Conservation (phyloP, 2,113 vertebrate species). For the Gallinago jamesoni region DNA sequence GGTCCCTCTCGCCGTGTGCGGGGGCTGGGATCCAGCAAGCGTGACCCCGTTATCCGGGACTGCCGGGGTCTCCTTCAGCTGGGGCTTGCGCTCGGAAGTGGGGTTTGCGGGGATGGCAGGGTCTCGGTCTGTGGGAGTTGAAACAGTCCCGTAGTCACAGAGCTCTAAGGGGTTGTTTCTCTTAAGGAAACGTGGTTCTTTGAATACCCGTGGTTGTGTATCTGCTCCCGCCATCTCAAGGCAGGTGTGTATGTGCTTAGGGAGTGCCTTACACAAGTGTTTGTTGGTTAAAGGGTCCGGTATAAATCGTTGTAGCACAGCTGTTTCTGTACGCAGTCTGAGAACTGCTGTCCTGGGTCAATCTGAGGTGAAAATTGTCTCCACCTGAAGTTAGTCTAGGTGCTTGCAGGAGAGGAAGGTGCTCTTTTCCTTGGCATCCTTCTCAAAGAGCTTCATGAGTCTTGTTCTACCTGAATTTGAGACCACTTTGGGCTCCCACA, state of each 20-base stretch:
- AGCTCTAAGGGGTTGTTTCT: not conserved
- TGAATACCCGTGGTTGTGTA: rapidly evolving
- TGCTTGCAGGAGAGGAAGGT: not conserved
- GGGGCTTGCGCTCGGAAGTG: not conserved
- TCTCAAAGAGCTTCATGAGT: not conserved
- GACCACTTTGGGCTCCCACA: not conserved
- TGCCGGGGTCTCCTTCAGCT: too few species aligned
- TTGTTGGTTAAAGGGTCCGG: not conserved
- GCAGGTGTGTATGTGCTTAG: not conserved
- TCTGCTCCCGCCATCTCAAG: rapidly evolving
- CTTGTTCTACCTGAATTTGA: not conserved
- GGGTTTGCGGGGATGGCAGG: not conserved
- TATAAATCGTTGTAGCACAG: rapidly evolving
- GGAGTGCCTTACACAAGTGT: not conserved
- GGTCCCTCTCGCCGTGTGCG: not conserved
- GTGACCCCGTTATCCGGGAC: rapidly evolving
- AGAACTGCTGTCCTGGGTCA: not conserved
- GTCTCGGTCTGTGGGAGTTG: rapidly evolving
- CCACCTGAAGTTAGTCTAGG: not conserved
- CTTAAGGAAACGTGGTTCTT: not conserved
- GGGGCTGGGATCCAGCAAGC: not conserved
- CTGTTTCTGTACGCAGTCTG: too few species aligned
- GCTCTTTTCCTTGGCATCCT: not conserved
- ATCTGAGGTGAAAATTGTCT: too few species aligned
- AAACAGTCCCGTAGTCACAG: rapidly evolving